phyloP scores from a whole-genome alignment of 2,888 invertebrate genomes.

The Drosophila kambysellisi region DNA sequence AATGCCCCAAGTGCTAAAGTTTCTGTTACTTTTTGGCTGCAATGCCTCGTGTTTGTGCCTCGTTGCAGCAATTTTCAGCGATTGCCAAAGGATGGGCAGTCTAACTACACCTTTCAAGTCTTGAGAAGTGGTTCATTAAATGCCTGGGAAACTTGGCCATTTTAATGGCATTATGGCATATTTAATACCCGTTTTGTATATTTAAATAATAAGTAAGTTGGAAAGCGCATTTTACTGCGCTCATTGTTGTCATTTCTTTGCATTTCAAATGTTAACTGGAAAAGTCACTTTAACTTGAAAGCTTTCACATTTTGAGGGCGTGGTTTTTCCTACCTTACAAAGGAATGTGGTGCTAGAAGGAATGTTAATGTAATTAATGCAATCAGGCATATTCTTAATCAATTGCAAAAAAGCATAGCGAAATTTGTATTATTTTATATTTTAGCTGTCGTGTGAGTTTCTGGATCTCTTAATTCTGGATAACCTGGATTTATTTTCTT shows the following conservation, averaged over 20 bases:
- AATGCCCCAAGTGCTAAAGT: conserved; percentile 53
- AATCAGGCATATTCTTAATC: background rate
- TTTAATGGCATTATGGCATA: conserved; percentile 33
- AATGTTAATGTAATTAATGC: background rate
- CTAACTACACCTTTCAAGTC: conserved; percentile 36
- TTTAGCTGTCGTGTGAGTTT: background rate
- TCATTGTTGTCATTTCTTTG: conserved; percentile 25
- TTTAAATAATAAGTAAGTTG: conserved; percentile 13
- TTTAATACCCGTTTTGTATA: conserved; percentile 27
- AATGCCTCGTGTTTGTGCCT: conserved; percentile 14
- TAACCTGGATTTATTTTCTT: background rate
- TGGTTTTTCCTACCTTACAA: background rate
- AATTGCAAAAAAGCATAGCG: background rate
- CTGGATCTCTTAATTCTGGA: background rate
- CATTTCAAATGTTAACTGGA: conserved; percentile 15
- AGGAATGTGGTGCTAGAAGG: background rate
- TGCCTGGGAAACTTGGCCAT: conserved; percentile 28
- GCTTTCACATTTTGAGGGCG: conserved; percentile 14
- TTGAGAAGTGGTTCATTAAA: conserved; percentile 19
- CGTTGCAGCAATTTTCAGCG: conserved; percentile 8
- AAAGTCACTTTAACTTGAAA: conserved; percentile 29
- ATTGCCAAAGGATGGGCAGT: conserved; percentile 47
- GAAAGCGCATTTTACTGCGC: conserved; percentile 33
- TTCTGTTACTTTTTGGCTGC: conserved; percentile 49
- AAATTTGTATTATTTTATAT: background rate